phyloP scores from a whole-genome alignment of 2,888 invertebrate species.

The Trissolcus japonicus region DNA sequence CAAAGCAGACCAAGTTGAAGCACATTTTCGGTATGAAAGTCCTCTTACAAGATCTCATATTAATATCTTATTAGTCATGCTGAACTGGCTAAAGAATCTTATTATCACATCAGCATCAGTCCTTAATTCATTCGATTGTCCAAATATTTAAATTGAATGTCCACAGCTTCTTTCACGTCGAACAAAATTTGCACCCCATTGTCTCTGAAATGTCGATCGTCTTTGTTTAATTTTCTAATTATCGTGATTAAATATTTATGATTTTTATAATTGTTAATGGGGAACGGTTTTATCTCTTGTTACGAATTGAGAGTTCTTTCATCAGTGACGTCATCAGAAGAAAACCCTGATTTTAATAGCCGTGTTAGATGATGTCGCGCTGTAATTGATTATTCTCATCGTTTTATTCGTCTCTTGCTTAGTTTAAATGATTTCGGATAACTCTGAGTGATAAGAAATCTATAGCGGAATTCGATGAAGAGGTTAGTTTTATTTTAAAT shows the following conservation, averaged over 20 bases:
- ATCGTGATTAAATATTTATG: not conserved
- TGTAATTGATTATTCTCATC: too few species aligned
- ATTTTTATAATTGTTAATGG: too few species aligned
- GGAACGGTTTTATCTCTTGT: too few species aligned
- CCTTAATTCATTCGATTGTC: slow-evolving; percentile 31
- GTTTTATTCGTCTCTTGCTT: too few species aligned
- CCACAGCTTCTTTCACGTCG: slow-evolving; percentile 10
- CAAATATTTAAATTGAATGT: slow-evolving; percentile 26
- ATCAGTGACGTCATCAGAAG: too few species aligned
- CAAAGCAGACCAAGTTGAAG: slow-evolving; percentile 31
- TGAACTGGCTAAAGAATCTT: slow-evolving; percentile 21
- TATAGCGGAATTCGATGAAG: too few species aligned
- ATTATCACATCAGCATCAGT: slow-evolving; percentile 30
- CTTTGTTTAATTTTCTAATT: not conserved
- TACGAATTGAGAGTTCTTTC: too few species aligned
- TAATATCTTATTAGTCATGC: not conserved
- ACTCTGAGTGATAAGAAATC: too few species aligned
- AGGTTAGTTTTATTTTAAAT: too few species aligned
- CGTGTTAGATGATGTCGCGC: too few species aligned
- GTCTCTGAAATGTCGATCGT: slow-evolving; percentile 7
- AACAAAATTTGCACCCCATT: not conserved
- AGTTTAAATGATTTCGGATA: too few species aligned
- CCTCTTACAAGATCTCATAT: slow-evolving; percentile 35
- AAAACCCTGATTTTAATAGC: too few species aligned
- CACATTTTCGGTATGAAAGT: slow-evolving; percentile 48